Conservation (phyloP, 2,888 invertebrate genomes). For the Sminthurinus aureus region DNA sequence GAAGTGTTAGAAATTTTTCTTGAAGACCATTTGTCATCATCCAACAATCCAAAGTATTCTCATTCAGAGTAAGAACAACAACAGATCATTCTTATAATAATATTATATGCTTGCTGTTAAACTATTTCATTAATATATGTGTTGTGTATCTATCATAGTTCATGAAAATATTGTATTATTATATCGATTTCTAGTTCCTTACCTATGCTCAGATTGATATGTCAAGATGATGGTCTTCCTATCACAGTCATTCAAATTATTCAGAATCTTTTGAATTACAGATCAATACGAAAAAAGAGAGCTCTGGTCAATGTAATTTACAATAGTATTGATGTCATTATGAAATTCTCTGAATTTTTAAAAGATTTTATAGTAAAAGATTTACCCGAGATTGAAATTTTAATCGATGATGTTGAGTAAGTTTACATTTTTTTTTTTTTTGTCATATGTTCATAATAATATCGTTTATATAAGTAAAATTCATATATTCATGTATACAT, state of each 20-base stretch:
- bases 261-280: not conserved
- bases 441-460: not conserved
- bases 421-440: not conserved
- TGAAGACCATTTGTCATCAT: no score
- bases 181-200: not conserved
- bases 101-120: no score
- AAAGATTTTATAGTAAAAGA: not conserved
- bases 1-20: slow-evolving; percentile 31
- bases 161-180: no score
- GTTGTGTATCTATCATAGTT: no score
- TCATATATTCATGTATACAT: not conserved
- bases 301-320: not conserved
- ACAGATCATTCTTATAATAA: no score
- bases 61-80: no score
- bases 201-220: not conserved
- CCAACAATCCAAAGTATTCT: no score
- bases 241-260: not conserved
- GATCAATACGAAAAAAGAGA: not conserved
- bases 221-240: not conserved
- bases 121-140: no score
- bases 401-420: not conserved
- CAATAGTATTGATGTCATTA: not conserved
- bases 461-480: not conserved
- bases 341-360: not conserved
- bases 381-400: not conserved